phyloP scores from a whole-genome alignment of 2,888 invertebrate genomes.

The Rhyacophila evoluta region DNA sequence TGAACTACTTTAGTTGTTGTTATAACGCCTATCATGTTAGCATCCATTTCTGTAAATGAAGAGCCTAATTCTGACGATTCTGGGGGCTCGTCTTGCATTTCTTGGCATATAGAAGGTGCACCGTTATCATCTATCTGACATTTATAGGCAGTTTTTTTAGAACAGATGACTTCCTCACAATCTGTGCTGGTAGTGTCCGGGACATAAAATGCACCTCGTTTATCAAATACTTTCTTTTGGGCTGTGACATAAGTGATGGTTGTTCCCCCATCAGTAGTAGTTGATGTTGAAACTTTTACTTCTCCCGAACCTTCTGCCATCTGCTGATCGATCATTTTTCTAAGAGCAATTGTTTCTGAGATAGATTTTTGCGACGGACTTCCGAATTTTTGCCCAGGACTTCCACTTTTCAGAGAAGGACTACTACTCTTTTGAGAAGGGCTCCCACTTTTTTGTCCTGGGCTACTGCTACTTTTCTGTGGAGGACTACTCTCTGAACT shows the following conservation, averaged over 20 bases:
- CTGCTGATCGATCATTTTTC: conserved; percentile 68
- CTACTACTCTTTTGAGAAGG: conserved; percentile 68
- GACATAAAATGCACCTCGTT: conserved; percentile 67
- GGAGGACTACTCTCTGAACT: conserved; percentile 74
- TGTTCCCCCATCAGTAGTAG: conserved; percentile 56
- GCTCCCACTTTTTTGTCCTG: conserved; percentile 64
- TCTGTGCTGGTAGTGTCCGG: conserved; percentile 61
- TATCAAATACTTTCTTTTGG: conserved; percentile 63
- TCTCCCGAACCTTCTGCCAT: conserved; percentile 66
- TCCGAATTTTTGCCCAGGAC: conserved; percentile 51
- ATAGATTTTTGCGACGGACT: conserved; percentile 47
- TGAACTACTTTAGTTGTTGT: conserved; percentile 67
- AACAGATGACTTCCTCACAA: conserved; percentile 63
- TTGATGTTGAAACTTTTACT: conserved; percentile 56
- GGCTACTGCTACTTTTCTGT: conserved; percentile 66
- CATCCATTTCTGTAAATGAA: conserved; percentile 60
- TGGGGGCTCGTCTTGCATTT: conserved; percentile 60
- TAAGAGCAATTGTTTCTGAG: conserved; percentile 65
- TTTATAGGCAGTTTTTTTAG: conserved; percentile 64
- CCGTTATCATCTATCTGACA: conserved; percentile 63
- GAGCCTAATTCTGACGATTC: conserved; percentile 56
- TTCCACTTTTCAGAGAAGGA: conserved; percentile 63
- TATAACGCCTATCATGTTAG: conserved; percentile 64
- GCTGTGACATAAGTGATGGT: conserved; percentile 64
- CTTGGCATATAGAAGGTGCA: neutral